Base-by-base conservation (phyloP, 2,797 vertebrate genomes). In the Pseudomugil tenellus region DNA sequence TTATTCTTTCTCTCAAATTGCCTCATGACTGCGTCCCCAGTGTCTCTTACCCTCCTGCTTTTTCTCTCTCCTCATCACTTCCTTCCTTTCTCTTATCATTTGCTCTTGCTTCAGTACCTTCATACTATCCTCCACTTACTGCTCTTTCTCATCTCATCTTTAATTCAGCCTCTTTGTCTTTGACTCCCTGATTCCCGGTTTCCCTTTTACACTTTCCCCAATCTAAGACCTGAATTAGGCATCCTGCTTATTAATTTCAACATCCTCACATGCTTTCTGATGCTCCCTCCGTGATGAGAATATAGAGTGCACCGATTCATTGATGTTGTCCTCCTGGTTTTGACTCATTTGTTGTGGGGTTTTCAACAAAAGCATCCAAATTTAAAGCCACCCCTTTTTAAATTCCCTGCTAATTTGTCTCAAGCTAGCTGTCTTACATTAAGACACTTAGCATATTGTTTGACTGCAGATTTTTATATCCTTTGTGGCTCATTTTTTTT, bases 141-240 rank as follows among this genome's bases (percentile, higher is more conserved):
- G 58, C 54, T 58, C 46, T 48, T 72, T 71, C 46, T 23, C 39
- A n/a, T 76, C 61, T 54, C 23, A 6, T 76, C 61, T 84, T 74
- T 63, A 76, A 79, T 84, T 79, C 69, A 71, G 13, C 51, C 53
- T 65, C 59, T 72, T 67, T 84, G 41, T 71, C 58, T 72, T 29
- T 53, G 52, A 9, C 61, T 65, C 52, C 32, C 62, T 65, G 69
- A 41, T 73, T 71, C 49, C 62, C 66, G 58, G 26, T 61, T 49
- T 69, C 12, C 37, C 10, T 71, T 67, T 75, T 66, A 49, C 32
- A 63, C 51, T 66, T 73, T 67, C 43, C 26, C 52, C 63, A n/a
- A 62, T 80, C 66, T 68, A n/a, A 80, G 60, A 57, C 52, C 69
- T 51, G 78, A 66, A 81, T 89, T 82, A 78, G 75, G 53, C 58